Evolutionary conservation across 2,797 vertebrate species (phyloP).

Genomic region (Oreonectes daqikongensis): DNA sequence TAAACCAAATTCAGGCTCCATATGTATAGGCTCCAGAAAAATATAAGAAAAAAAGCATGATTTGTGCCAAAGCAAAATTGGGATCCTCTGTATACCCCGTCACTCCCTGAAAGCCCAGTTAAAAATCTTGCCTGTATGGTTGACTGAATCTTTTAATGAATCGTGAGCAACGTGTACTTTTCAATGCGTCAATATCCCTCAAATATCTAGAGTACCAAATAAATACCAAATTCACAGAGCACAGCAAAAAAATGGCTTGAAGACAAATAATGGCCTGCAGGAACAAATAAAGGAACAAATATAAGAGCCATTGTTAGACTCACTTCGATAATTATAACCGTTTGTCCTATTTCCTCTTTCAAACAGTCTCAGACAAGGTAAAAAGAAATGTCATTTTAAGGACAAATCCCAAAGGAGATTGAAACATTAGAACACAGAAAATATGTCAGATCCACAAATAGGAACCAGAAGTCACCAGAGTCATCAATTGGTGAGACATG

Average conservation of each 20-base stretch:
- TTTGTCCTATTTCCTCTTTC: conserved; percentile 65
- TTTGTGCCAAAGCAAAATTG: conserved; percentile 56
- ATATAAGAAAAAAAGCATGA: too few relatives aligned
- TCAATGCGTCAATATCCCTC: not conserved
- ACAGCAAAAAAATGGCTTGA: not conserved
- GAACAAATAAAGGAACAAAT: conserved; percentile 28
- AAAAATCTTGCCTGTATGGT: conserved; percentile 60
- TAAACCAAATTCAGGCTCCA: too few relatives aligned
- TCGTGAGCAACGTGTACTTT: conserved; percentile 56
- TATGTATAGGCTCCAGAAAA: too few relatives aligned
- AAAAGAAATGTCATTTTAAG: conserved; percentile 70
- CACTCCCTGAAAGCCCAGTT: conserved; percentile 65
- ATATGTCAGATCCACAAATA: conserved; percentile 65
- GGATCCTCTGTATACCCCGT: conserved; percentile 54
- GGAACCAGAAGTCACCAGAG: conserved; percentile 53
- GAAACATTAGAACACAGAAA: conserved; percentile 69
- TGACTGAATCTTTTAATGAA: conserved; percentile 73
- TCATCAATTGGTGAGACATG: conserved; percentile 34
- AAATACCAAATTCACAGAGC: conserved; percentile 26
- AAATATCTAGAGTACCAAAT: conserved; percentile 43
- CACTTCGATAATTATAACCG: conserved; percentile 30
- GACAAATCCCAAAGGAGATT: conserved; percentile 58
- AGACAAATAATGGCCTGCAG: conserved; percentile 30
- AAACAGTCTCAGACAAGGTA: conserved; percentile 71
- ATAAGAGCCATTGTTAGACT: conserved; percentile 46